Base-by-base conservation (phyloP, 2,797 vertebrate species). In the Cygnus olor region DNA sequence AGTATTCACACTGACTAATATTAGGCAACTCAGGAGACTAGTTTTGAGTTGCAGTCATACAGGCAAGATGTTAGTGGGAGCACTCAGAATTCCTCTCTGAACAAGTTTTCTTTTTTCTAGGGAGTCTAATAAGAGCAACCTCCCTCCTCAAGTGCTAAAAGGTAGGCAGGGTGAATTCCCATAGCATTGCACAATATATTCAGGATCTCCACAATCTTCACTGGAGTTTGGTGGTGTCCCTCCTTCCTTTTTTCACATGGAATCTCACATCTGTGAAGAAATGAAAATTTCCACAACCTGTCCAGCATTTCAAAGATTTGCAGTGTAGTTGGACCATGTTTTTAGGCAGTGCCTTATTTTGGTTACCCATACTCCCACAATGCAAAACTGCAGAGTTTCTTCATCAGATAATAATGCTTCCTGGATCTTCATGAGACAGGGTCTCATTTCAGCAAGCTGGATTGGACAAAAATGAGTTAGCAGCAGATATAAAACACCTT, bases 41-140 rank as follows among this genome's bases (percentile, higher is more conserved):
- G 44, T 12, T 11, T 6, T 49, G 22, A 66, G 1, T 13, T 4
- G 4, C 7, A 47, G 27, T 6, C 2, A 0, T 38, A 25, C 16
- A 10, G 7, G 4, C 8, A 85, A 3, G 1, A 56, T 27, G 7
- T 28, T 60, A 64, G 13, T 11, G 27, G 15, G 71, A 63, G 10
- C 25, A 14, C 17, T 42, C 9, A 42, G 60, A 82, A 89, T 82
- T 5, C 4, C 3, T 45, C 21, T 53, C 17, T 88, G n/a, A 40
- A 65, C 2, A 68, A 15, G 8, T 51, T 68, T 53, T 90, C 13
- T 18, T 74, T 8, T 45, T 88, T 17, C 21, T 61, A 20, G 1
- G 13, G 25, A 84, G 8, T 21, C 57, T 61, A 65, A 32, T 28
- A 74, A 69, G 9, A 83, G n/a, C 25, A 70, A 8, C 3, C 14